Evolutionary conservation across 1,140 invertebrate species (phyloP).

Genomic region (Drosophila nannoptera): DNA sequence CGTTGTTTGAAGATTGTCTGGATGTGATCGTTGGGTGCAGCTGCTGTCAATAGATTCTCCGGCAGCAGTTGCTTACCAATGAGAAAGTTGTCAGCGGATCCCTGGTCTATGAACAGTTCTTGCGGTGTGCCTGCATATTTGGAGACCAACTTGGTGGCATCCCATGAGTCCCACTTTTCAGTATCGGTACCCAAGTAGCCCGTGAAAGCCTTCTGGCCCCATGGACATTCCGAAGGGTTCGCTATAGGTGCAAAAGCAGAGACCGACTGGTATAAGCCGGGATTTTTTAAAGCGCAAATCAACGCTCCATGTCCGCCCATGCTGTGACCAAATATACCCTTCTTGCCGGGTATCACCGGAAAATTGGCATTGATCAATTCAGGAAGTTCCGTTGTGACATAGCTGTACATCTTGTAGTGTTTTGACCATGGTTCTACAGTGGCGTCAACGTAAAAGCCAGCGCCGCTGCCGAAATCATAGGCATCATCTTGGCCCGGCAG

Average conservation of each 20-base stretch:
- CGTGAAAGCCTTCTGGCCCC: conserved; percentile 93
- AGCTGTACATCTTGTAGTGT: conserved; percentile 98
- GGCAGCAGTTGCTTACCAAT: conserved; percentile 89
- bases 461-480: conserved; percentile 96
- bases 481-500: conserved; percentile 93
- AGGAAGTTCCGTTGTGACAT: conserved; percentile 94
- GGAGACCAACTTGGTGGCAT: conserved; percentile 91
- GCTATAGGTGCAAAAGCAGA: conserved; percentile 98
- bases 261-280: conserved; percentile 92
- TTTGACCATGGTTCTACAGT: conserved; percentile 93
- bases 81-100: conserved; percentile 91
- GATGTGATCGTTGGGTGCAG: conserved; percentile 85
- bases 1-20: conserved; percentile 88
- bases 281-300: conserved; percentile 94
- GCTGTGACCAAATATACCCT: conserved; percentile 93
- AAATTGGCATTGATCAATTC: conserved; percentile 89
- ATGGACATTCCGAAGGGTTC: conserved; percentile 90
- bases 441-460: conserved; percentile 98
- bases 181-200: conserved; percentile 90
- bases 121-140: conserved; percentile 91
- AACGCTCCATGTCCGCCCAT: conserved; percentile 99
- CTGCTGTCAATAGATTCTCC: conserved; percentile 88
- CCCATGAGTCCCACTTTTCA: conserved; percentile 90
- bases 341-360: conserved; percentile 81
- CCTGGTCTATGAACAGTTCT: conserved; percentile 93